These are phyloP conservation scores for Kryptopterus vitreolus DNA, from an alignment of 2,797 vertebrate genomes.

Conservation along the genomic window DNA sequence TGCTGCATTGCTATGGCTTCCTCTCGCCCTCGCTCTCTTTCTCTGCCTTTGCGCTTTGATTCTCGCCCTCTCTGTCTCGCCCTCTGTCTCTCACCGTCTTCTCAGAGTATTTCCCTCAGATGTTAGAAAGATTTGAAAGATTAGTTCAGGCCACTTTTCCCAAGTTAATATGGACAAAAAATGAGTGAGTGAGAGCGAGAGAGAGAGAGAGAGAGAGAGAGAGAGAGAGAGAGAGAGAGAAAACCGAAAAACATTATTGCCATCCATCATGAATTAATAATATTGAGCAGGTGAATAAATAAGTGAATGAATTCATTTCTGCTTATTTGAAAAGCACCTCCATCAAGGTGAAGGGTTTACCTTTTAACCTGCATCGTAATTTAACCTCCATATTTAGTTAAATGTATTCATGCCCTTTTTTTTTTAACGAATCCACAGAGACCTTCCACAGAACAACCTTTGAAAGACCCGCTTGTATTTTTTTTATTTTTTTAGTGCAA, in stretches of 20 bases:
- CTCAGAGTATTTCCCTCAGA: too few relatives aligned
- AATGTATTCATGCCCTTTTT: neutral
- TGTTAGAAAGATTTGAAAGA: too few relatives aligned
- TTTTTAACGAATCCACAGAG: neutral
- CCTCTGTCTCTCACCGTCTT: too few relatives aligned
- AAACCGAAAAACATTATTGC: neutral
- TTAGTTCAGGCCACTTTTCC: too few relatives aligned
- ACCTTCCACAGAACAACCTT: neutral
- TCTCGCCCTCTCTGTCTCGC: too few relatives aligned
- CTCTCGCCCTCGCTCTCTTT: too few relatives aligned
- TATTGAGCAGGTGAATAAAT: neutral
- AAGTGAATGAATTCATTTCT: too few relatives aligned
- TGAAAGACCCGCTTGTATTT: neutral
- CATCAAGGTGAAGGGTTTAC: neutral
- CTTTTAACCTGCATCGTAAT: neutral
- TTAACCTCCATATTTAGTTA: neutral
- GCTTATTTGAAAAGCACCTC: neutral
- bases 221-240: constrained; percentile 6
- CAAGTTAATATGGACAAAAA: too few relatives aligned
- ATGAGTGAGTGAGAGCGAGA: too few relatives aligned
- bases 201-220: neutral
- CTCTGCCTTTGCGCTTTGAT: too few relatives aligned
- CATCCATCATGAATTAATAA: neutral
- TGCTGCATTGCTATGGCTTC: too few relatives aligned
- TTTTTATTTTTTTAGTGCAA: too few relatives aligned